Base-by-base conservation (phyloP, 2,888 invertebrate genomes). In the Nephrotoma guestfalica region DNA sequence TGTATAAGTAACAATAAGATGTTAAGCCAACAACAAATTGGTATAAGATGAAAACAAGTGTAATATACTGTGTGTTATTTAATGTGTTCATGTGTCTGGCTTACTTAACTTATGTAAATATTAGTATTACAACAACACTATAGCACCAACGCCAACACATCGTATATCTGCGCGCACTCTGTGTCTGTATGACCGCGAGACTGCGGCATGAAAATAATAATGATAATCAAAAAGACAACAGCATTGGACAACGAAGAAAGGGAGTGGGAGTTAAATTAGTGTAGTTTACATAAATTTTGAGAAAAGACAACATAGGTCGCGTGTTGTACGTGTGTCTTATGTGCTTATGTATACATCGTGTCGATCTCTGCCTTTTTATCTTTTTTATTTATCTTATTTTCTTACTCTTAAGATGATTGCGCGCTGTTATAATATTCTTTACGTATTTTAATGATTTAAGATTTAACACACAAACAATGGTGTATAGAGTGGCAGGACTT, bases 261-360 rank as follows among this genome's bases (percentile, higher is more conserved):
- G 84, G 41, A 84, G 84, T 84, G 84, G 84, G 84, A 41, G 84
- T 84, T 84, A 41, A 84, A n/a, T 84, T 41, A 84, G 42, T 84
- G n/a, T 84, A 84, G 41, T 84, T 84, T 71, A 71, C 30, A 71
- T 30, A 30, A 30, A 30, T 18, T n/a, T 83, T 57, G 47, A 30
- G 42, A 86, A 86, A 85, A 71, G 86, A 85, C 83, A 86, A 86
- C 86, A 86, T 40, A 86, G 83, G 87, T 87, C 87, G 87, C 87
- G 87, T 87, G 87, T 87, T 86, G 83, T 83, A 85, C 87, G 87
- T 87, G 87, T 86, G 87, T 87, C 87, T 86, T 84, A 84, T 84
- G 84, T 47, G 11, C 41, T 41, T 83, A 83, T 83, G 9, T 13
- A 83, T 13, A 47, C 47, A 13, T 30, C 7, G 43, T 9, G 43